A percentile compares a stretch with the other conserved stretches of the same genome.
These are phyloP conservation scores for Liasis olivaceus DNA, from an alignment of 2,797 vertebrate species.

Conservation along the genomic window DNA sequence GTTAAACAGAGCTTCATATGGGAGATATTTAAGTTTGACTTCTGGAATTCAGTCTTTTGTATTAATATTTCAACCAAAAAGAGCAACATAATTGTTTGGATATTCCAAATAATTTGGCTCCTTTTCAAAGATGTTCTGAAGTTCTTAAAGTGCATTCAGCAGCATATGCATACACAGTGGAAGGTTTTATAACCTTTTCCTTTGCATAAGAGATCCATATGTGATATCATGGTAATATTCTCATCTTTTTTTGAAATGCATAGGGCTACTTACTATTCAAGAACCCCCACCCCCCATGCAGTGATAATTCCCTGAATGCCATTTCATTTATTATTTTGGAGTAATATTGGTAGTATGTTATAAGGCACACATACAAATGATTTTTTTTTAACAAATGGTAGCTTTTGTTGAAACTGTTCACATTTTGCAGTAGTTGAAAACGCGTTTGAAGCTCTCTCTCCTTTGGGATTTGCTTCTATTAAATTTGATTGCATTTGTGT, in stretches of 20 bases:
- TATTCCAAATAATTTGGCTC: neutral
- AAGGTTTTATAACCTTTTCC: neutral
- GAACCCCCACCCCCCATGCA: neutral
- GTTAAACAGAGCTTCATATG: neutral
- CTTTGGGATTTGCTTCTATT: neutral
- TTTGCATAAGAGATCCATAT: neutral
- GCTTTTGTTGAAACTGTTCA: neutral
- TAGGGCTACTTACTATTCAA: neutral
- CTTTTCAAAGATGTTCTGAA: neutral
- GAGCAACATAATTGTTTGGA: neutral
- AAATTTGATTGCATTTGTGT: slow-evolving; percentile 29
- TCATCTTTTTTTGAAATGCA: neutral
- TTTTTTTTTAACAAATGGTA: slow-evolving; percentile 38
- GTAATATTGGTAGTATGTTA: neutral
- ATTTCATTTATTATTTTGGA: neutral
- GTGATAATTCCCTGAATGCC: neutral
- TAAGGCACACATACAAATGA: neutral
- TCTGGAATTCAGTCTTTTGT: neutral
- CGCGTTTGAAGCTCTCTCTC: neutral
- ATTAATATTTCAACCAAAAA: neutral
- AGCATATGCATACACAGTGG: neutral
- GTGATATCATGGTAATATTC: neutral
- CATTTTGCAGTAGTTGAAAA: neutral
- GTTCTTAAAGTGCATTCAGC: neutral
- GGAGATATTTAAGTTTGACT: neutral